These are phyloP conservation scores for Phalacrocorax pelagicus DNA, from an alignment of 2,113 vertebrate genomes.

Conservation along the genomic window DNA sequence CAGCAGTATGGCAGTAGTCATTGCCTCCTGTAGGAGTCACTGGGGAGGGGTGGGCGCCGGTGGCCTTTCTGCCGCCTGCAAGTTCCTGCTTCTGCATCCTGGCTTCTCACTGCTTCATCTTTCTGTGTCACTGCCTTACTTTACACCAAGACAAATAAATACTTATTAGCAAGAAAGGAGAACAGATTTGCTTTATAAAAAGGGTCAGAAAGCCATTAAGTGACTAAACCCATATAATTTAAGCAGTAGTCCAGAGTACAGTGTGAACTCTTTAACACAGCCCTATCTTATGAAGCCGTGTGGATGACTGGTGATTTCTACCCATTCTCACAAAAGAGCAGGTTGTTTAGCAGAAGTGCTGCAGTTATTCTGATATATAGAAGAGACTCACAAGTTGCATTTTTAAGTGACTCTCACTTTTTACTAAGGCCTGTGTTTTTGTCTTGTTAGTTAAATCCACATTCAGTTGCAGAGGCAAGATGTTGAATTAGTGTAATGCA, in stretches of 20 bases:
- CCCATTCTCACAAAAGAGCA: background rate
- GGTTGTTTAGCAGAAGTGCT: background rate
- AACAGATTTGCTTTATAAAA: background rate
- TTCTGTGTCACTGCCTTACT: background rate
- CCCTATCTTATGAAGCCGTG: rapidly evolving
- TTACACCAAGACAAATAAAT: background rate
- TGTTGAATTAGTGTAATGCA: background rate
- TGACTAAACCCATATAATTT: background rate
- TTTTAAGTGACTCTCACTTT: background rate
- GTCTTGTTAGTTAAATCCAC: background rate
- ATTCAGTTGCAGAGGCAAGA: background rate
- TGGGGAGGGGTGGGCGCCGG: rapidly evolving
- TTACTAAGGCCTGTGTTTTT: background rate
- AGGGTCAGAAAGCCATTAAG: background rate
- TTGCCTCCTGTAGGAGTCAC: no score
- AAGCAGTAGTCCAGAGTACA: background rate
- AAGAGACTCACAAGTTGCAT: background rate
- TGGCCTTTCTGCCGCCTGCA: background rate
- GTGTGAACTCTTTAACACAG: background rate
- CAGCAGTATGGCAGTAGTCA: background rate
- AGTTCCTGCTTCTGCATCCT: background rate
- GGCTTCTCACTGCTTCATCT: background rate
- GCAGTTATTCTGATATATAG: background rate
- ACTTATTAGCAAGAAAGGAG: background rate
- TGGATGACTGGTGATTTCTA: background rate